Evolutionary conservation across 2,888 invertebrate genomes (phyloP), one percentile per base, ranked within the genome.

Genomic region (Ernsta delagoae): DNA sequence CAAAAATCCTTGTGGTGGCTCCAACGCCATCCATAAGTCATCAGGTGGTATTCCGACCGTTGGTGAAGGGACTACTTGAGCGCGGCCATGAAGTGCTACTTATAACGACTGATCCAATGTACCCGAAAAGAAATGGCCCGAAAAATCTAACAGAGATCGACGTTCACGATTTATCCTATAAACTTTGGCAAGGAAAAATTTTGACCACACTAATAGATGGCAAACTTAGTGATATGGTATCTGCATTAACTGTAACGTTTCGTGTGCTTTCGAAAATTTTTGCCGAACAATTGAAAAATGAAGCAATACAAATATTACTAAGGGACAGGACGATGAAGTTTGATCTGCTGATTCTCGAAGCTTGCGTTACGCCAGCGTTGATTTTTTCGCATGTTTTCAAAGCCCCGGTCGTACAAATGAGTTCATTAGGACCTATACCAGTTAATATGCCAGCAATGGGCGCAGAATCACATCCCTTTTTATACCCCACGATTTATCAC

Each of bases 71-170:
- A 16, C 24, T 59, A 24, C 24, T 43, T 8, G 76, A 62, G 53
- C 63, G 78, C 63, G 80, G 82, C 3, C 82, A 82, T 70, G 79
- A 82, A 66, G 75, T 83, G 0, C 72, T 73, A 0, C 72, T 80
- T 0, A 70, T 83, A 0, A 83, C 81, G 3, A 65, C 83, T 3
- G 79, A 84, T 61, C 81, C 82, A 3, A 75, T 70, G 0, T 80
- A 72, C 45, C 70, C 76, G 5, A 75, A 74, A 71, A 77, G 74
- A 12, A 5, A 75, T 39, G 16, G 74, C 1, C 82, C 82, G 7
- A 39, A 48, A 4, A 83, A 84, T 66, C 39, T 83, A 5, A 83
- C 77, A 6, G 83, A 85, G 77, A 79, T 85, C 2, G 81, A 84
- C 12, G 70, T 82, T 0, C 81, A 82, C 50, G 81, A 83, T 60